Conservation (phyloP, 2,113 vertebrate species). For the Neolamprologus cancellatus region DNA sequence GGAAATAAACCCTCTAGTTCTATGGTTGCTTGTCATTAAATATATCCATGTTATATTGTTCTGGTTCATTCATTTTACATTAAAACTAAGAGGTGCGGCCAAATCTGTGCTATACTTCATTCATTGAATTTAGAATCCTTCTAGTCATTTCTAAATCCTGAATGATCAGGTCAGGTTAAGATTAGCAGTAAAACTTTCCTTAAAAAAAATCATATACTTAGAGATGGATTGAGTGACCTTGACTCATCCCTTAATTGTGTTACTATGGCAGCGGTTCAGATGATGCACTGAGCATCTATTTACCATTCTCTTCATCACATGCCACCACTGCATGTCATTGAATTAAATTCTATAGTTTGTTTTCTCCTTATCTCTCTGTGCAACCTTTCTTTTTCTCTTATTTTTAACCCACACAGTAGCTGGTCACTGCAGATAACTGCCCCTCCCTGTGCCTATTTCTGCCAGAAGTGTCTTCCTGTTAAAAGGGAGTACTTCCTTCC, state of each 20-base stretch:
- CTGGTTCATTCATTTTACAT: neutral
- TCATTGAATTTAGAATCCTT: neutral
- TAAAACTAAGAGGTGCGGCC: neutral
- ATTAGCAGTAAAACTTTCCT: neutral
- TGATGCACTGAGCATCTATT: neutral
- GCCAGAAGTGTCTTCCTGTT: neutral
- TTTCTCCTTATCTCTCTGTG: neutral
- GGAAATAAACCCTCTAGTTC: conserved; percentile 46
- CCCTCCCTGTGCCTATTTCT: neutral
- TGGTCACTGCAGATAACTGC: neutral
- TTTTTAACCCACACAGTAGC: neutral
- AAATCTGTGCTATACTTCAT: neutral
- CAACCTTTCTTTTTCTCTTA: neutral
- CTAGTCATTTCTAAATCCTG: neutral
- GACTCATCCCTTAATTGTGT: neutral
- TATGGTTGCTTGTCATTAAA: conserved; percentile 29
- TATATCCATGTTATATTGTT: neutral
- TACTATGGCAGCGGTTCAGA: neutral
- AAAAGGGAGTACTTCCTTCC: neutral
- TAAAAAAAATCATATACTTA: neutral
- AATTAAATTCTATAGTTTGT: neutral
- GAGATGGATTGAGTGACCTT: neutral
- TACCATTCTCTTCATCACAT: neutral
- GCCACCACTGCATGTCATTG: neutral
- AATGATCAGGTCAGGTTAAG: neutral